A percentile compares a stretch with the other conserved stretches of the same genome.
These are phyloP conservation scores for Eristalis pertinax DNA, from an alignment of 2,888 invertebrate species.

Conservation along the genomic window DNA sequence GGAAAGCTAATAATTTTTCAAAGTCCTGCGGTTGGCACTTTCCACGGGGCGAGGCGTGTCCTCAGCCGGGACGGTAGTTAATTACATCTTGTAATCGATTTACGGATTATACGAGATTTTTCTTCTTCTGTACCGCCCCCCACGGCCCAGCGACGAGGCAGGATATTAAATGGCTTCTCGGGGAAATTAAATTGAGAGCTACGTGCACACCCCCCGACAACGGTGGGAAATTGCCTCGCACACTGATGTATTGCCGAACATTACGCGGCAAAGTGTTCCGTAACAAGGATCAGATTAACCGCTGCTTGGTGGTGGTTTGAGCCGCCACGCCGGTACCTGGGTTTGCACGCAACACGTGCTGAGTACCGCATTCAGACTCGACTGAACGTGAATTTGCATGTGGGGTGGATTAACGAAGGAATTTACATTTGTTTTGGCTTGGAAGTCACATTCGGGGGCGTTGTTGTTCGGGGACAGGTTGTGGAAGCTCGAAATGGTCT, in stretches of 20 bases:
- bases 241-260: not conserved
- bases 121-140: not conserved
- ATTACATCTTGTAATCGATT: slow-evolving; percentile 3
- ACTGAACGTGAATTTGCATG: not conserved
- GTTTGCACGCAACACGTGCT: not conserved
- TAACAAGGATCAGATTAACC: not conserved
- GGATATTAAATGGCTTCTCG: slow-evolving; percentile 14
- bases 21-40: not conserved
- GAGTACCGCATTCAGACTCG: not conserved
- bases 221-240: not conserved
- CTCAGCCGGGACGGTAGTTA: not conserved
- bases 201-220: not conserved
- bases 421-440: not conserved
- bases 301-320: not conserved
- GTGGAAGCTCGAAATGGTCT: not conserved
- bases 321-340: no score
- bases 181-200: slow-evolving; percentile 12
- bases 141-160: not conserved
- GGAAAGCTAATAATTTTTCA: not conserved
- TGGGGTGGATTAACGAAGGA: not conserved
- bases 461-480: no score
- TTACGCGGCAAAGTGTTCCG: not conserved
- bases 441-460: no score
- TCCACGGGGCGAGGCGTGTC: not conserved
- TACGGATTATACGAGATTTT: not conserved